These are phyloP conservation scores for Drosophila ironensis DNA, from an alignment of 1,140 invertebrate species.

Conservation along the genomic window DNA sequence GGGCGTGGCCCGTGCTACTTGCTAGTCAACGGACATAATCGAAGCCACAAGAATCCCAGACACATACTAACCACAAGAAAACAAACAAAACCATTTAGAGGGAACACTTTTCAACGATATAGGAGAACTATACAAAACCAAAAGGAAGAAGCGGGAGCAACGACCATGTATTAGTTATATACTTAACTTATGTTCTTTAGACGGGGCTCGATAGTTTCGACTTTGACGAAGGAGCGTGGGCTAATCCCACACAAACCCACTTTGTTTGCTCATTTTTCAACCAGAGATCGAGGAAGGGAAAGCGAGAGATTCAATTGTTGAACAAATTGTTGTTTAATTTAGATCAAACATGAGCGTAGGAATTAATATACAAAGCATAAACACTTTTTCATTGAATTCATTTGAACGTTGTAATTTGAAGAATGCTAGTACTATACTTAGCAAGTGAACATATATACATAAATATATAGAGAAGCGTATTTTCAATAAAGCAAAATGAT, in stretches of 20 bases:
- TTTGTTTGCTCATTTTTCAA: constrained; percentile 64
- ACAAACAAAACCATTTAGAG: constrained; percentile 32
- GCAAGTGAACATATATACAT: constrained; percentile 51
- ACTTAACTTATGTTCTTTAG: constrained; percentile 52
- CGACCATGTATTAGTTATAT: constrained; percentile 68
- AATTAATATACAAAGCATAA: constrained; percentile 42
- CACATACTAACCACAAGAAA: constrained; percentile 36
- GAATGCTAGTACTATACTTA: constrained; percentile 50
- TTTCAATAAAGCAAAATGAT: constrained; percentile 72
- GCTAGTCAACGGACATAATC: constrained; percentile 51
- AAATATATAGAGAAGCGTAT: constrained; percentile 70
- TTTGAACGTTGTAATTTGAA: constrained; percentile 52
- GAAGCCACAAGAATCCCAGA: constrained; percentile 53
- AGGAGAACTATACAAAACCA: constrained; percentile 7
- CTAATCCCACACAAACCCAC: constrained; percentile 20
- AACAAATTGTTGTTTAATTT: constrained; percentile 69
- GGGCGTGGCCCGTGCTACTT: constrained; percentile 43
- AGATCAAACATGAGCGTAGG: constrained; percentile 42
- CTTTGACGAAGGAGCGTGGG: constrained; percentile 35
- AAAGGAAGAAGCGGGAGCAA: constrained; percentile 13
- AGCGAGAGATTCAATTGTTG: constrained; percentile 54
- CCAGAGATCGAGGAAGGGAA: constrained; percentile 12
- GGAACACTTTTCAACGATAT: constrained; percentile 36
- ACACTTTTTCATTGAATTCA: constrained; percentile 50
- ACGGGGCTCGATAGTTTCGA: constrained; percentile 23